A percentile compares a stretch with the other conserved stretches of the same genome.
phyloP scores from a whole-genome alignment of 2,113 vertebrate genomes.

The Sapajus apella region DNA sequence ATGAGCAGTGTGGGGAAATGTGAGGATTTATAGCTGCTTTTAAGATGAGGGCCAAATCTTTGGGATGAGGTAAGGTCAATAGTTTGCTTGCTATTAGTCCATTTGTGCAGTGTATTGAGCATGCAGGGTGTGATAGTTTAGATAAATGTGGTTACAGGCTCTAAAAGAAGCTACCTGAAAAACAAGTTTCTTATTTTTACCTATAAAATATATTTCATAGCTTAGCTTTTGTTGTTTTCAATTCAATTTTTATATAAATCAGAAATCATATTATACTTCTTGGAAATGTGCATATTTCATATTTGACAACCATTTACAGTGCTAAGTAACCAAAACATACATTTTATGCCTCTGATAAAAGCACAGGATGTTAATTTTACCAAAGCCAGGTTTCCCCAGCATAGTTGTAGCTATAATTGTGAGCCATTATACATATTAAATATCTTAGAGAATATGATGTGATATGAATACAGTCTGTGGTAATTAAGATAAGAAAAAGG shows the following conservation, averaged over 20 bases:
- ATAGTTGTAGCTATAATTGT: not conserved
- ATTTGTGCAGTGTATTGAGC: not conserved
- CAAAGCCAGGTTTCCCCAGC: not conserved
- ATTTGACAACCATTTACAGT: not conserved
- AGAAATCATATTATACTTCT: slow-evolving; percentile 36
- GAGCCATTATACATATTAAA: not conserved
- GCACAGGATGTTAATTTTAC: slow-evolving; percentile 40
- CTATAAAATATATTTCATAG: slow-evolving; percentile 17
- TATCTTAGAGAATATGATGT: not conserved
- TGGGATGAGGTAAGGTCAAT: slow-evolving; percentile 61
- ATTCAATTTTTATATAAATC: slow-evolving; percentile 39
- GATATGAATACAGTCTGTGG: not conserved
- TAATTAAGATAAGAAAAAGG: not conserved
- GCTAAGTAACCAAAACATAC: not conserved
- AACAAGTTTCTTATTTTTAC: slow-evolving; percentile 6
- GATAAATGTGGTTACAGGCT: slow-evolving; percentile 9
- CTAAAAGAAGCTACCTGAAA: not conserved
- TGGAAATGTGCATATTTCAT: slow-evolving; percentile 34
- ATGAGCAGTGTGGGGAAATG: slow-evolving; percentile 48
- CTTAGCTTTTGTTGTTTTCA: slow-evolving; percentile 40
- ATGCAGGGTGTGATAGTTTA: not conserved
- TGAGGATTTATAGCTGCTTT: slow-evolving; percentile 75
- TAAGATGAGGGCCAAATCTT: slow-evolving; percentile 63
- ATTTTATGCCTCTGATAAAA: slow-evolving; percentile 41
- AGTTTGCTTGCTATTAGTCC: slow-evolving; percentile 51